phyloP scores from a whole-genome alignment of 2,797 vertebrate species.

The Heteromormyrus szaboi region DNA sequence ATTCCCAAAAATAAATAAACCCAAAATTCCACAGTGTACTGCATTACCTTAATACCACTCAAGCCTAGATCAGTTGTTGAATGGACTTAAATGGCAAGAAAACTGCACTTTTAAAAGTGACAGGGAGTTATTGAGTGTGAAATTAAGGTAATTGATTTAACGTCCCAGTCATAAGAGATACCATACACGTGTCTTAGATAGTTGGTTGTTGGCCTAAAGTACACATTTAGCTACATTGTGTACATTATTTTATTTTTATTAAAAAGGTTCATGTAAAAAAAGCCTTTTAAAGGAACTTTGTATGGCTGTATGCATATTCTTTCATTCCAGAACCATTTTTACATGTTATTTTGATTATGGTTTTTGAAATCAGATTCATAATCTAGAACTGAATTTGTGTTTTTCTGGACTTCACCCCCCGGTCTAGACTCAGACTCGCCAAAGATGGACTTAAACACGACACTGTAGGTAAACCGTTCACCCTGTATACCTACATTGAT shows the following conservation, averaged over 20 bases:
- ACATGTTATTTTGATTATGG: background rate
- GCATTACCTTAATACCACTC: background rate
- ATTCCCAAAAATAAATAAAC: background rate
- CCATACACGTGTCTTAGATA: background rate
- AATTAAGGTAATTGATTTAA: conserved; percentile 14
- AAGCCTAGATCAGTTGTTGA: background rate
- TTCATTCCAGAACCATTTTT: background rate
- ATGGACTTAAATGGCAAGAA: background rate
- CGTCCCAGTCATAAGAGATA: background rate
- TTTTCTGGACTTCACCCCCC: background rate
- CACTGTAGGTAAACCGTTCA: background rate
- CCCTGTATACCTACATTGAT: background rate
- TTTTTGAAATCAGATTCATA: background rate
- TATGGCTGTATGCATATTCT: background rate
- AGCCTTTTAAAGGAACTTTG: background rate
- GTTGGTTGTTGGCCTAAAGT: background rate
- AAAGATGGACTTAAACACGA: background rate
- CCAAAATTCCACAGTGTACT: background rate
- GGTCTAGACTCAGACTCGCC: background rate
- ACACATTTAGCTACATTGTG: background rate
- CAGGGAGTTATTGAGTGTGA: background rate
- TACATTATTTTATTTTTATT: background rate
- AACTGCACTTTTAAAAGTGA: background rate
- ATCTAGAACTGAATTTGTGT: background rate
- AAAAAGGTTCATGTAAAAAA: background rate